Evolutionary conservation across 1,140 invertebrate species (phyloP), one percentile per base, ranked within the genome.

Genomic region (Ceratosolen fusciceps): DNA sequence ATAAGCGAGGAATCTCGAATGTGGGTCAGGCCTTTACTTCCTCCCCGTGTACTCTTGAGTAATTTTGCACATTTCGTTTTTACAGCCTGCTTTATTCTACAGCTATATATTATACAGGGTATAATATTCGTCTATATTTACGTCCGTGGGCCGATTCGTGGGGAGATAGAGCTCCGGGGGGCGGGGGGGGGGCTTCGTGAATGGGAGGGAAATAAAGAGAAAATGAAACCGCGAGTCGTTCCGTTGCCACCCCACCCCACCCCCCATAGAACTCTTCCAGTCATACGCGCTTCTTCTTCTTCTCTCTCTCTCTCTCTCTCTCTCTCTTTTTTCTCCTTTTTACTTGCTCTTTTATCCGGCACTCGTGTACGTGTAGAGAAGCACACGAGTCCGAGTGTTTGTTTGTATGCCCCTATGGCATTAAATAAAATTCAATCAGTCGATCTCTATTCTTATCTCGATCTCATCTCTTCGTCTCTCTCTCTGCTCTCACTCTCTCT

Each of bases 91-190:
- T 9, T 14, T 52, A 52, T 4, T n/a, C 49, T 65, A 14, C n/a
- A 65, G 16, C n/a, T n/a, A n/a, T n/a, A n/a, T n/a, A n/a, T n/a
- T n/a, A n/a, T n/a, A 24, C 5, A 37, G 60, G 31, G 16, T 19
- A 37, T 65, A 65, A n/a, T n/a, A n/a, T n/a, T n/a, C 60, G 16
- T 65, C 60, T 65, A 65, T n/a, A n/a, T 65, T 37, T 65, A 65
- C 31, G 26, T 5, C 60, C 37, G 34, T 65, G 31, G 21, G 26
- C 16, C 60, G 60, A 65, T 65, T 65, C 60, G 31, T 21, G 60
- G 2, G 16, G 2, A 37, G 60, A 65, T 65, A 37, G 31, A 37
- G 60, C 60, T 65, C 31, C 37, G 21, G 34, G n/a, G n/a, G n/a
- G n/a, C n/a, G n/a, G n/a, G n/a, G n/a, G n/a, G n/a, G n/a, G n/a